Conservation (phyloP, 2,113 vertebrate genomes). For the Otis tarda region DNA sequence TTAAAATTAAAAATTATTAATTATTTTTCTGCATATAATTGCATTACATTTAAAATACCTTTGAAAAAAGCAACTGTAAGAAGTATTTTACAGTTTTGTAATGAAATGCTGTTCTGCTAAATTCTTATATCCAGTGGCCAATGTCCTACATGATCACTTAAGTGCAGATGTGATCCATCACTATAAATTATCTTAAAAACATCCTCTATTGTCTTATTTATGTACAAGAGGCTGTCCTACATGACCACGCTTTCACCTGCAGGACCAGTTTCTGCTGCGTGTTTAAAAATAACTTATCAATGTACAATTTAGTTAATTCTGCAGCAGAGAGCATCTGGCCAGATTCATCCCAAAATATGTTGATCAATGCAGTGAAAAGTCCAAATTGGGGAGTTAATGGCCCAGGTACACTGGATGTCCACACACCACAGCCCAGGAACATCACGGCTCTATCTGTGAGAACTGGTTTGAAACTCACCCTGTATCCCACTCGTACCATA, state of each 20-base stretch:
- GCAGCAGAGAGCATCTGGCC: background rate
- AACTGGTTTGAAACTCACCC: background rate
- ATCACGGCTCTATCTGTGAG: background rate
- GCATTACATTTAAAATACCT: background rate
- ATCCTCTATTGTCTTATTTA: background rate
- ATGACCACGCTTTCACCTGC: background rate
- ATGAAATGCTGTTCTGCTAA: background rate
- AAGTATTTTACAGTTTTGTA: background rate
- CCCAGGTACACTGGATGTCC: background rate
- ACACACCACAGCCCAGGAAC: background rate
- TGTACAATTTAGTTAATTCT: background rate
- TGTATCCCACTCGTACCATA: fast-evolving
- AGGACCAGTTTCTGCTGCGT: background rate
- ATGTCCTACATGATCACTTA: background rate
- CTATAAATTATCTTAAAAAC: background rate
- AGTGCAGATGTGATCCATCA: background rate
- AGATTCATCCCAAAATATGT: background rate
- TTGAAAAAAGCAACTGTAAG: background rate
- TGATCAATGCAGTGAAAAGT: background rate
- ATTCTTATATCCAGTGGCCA: background rate
- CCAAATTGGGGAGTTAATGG: background rate
- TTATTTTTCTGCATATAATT: background rate
- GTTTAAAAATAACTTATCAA: background rate
- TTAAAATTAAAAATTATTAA: background rate
- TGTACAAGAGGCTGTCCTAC: background rate